Evolutionary conservation across 2,113 vertebrate species (phyloP).

Genomic region (Serilophus lunatus): DNA sequence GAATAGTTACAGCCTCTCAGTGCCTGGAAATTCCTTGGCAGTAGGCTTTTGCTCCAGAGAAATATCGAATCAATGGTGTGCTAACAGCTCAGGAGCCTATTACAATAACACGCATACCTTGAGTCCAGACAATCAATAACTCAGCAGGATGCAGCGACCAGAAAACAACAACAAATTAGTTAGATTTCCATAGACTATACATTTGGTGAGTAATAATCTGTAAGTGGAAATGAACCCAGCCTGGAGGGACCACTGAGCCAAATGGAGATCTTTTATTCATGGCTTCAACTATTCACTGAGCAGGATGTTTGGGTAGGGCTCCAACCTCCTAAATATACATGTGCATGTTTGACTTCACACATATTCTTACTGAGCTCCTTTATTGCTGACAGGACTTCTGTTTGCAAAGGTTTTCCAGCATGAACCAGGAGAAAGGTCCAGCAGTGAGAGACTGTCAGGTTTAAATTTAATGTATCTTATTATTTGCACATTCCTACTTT

Average conservation of each 20-base stretch:
- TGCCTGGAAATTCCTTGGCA: constrained; percentile 43
- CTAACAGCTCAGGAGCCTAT: constrained; percentile 41
- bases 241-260: constrained; percentile 15
- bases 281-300: neutral
- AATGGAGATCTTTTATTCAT: constrained; percentile 49
- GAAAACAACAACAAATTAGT: constrained; percentile 55
- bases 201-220: constrained; percentile 43
- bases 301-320: neutral
- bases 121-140: constrained; percentile 42
- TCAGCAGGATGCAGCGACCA: constrained; percentile 15
- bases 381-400: neutral
- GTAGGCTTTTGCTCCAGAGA: constrained; percentile 21
- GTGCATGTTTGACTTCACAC: neutral
- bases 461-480: neutral
- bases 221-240: constrained; percentile 25
- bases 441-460: neutral
- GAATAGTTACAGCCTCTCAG: neutral
- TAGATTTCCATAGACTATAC: constrained; percentile 36
- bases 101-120: constrained; percentile 38
- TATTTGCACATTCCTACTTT: neutral
- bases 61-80: neutral
- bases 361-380: neutral
- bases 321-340: neutral
- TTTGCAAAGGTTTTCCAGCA: neutral
- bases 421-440: neutral